Conservation (phyloP, 2,797 vertebrate genomes). For the Peromyscus melanophrys region DNA sequence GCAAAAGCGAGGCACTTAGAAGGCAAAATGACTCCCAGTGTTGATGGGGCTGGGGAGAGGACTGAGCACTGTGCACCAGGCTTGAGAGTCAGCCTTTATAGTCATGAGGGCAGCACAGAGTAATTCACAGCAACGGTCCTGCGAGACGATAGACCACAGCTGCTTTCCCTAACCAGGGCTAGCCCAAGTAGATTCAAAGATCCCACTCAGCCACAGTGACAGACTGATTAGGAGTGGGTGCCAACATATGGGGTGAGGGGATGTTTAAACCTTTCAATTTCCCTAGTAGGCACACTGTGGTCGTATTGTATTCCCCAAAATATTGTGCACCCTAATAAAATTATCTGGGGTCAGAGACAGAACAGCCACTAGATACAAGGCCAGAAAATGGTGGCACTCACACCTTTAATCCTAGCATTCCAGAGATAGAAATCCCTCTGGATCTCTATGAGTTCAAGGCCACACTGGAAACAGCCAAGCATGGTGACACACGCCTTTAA, state of each 20-base stretch:
- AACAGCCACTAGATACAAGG: too few species aligned
- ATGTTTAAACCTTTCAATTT: background rate
- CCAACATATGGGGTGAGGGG: background rate
- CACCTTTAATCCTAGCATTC: too few species aligned
- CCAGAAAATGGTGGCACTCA: too few species aligned
- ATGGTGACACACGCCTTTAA: too few species aligned
- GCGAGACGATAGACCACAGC: background rate
- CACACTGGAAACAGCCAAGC: too few species aligned
- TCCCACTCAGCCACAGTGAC: background rate
- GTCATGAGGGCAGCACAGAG: background rate
- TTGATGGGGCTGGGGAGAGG: background rate
- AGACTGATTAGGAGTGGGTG: background rate
- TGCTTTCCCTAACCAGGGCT: background rate
- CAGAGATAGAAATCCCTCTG: too few species aligned
- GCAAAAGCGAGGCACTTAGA: conserved; percentile 23
- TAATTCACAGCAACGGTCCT: background rate
- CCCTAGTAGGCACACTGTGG: too few species aligned
- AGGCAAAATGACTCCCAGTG: background rate
- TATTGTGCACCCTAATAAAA: too few species aligned
- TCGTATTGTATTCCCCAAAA: too few species aligned
- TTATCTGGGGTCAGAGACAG: too few species aligned
- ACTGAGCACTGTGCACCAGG: background rate
- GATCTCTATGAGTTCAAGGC: too few species aligned
- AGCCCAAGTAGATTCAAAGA: background rate
- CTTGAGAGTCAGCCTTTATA: background rate